A percentile compares a stretch with the other conserved stretches of the same genome.
Conservation (phyloP, 2,797 vertebrate species). For the Euthynnus affinis region DNA sequence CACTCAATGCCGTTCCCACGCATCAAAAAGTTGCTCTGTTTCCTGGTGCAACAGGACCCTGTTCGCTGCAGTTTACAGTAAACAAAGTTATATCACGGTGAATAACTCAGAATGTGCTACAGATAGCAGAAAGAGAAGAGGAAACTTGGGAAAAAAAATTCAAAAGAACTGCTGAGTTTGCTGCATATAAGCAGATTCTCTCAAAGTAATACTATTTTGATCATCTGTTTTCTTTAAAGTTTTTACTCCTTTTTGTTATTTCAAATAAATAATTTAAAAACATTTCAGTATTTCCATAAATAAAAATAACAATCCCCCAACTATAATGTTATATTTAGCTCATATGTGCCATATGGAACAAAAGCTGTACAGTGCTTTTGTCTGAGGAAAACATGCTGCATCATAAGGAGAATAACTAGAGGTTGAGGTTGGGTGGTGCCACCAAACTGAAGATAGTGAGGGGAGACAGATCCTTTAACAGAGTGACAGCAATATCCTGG, state of each 20-base stretch:
- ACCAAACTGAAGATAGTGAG: conserved; percentile 35
- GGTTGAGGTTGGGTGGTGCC: conserved; percentile 32
- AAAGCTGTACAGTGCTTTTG: not conserved
- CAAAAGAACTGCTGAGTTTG: conserved; percentile 1
- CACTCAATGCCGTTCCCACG: not conserved
- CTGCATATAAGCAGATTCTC: not conserved
- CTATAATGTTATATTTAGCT: not conserved
- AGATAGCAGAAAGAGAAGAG: not conserved
- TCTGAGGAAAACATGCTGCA: conserved; percentile 24
- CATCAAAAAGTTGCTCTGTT: conserved; percentile 5
- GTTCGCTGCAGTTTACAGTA: conserved; percentile 40
- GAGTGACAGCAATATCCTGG: conserved; percentile 67
- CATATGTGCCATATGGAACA: not conserved
- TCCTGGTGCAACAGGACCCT: conserved; percentile 18
- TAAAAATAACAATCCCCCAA: not conserved
- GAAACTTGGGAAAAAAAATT: conserved; percentile 2
- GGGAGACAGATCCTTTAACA: conserved; percentile 51
- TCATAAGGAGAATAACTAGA: conserved; percentile 23
- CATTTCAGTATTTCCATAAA: too few relatives aligned
- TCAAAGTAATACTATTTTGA: not conserved
- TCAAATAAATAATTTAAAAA: not conserved
- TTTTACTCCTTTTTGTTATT: not conserved
- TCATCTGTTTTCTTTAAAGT: not conserved
- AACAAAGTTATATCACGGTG: conserved; percentile 29
- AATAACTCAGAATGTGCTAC: conserved; percentile 8